Percentiles rank a stretch among this genome's conserved stretches.
Evolutionary conservation across 2,888 invertebrate species (phyloP).

Genomic region (Trisateles emortualis): DNA sequence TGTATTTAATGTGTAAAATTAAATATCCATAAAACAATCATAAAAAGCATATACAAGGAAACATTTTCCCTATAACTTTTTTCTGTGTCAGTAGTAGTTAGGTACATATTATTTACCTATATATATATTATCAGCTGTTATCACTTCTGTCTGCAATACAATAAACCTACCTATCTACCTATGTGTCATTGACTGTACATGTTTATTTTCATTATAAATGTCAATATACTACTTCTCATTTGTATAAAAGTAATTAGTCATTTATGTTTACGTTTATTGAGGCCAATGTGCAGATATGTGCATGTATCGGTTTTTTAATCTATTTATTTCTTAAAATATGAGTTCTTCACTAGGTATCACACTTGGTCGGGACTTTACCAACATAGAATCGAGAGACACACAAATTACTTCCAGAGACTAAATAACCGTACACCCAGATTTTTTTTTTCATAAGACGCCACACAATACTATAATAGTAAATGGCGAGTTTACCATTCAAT

Average conservation of each 20-base stretch:
- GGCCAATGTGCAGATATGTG: conserved; percentile 7
- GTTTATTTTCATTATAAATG: conserved; percentile 34
- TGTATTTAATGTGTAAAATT: no score
- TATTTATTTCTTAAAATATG: no score
- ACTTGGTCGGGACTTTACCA: no score
- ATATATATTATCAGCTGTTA: conserved; percentile 58
- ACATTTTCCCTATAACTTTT: conserved; percentile 49
- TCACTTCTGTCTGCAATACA: conserved; percentile 47
- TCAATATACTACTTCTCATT: conserved; percentile 2
- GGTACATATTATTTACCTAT: conserved; percentile 39
- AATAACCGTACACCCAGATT: no score
- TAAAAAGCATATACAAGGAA: no score
- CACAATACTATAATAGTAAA: no score
- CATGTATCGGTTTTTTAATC: neutral
- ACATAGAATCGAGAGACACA: no score
- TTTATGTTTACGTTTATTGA: conserved; percentile 20
- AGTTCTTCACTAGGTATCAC: no score
- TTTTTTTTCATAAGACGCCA: no score
- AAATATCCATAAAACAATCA: no score
- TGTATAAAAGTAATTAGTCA: conserved; percentile 12
- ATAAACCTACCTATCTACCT: conserved; percentile 34
- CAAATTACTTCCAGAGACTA: no score
- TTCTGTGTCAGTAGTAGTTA: conserved; percentile 13
- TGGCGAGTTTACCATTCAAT: no score
- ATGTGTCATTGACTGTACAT: conserved; percentile 47